phyloP scores from a whole-genome alignment of 2,797 vertebrate species.

The Esox lucius region DNA sequence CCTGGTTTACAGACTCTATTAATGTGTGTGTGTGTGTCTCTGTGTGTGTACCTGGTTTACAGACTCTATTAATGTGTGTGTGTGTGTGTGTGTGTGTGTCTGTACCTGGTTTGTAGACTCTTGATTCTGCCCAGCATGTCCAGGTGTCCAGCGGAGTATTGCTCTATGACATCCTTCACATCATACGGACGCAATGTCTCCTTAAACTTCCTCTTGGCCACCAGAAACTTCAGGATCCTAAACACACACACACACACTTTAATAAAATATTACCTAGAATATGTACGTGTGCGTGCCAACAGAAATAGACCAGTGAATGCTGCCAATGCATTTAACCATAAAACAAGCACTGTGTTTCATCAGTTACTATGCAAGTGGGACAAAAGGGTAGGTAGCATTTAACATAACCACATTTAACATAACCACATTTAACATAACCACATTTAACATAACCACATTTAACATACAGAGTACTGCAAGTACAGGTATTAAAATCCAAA shows the following conservation, averaged over 20 bases:
- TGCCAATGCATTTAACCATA: conserved; percentile 51
- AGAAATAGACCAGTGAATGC: conserved; percentile 54
- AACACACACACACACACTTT: conserved; percentile 9
- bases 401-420: conserved; percentile 59
- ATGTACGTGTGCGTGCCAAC: background rate
- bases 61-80: conserved; percentile 1
- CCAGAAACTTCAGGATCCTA: conserved; percentile 97
- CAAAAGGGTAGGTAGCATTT: background rate
- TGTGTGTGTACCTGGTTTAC: background rate
- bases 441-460: conserved; percentile 61
- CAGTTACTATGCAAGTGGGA: conserved; percentile 10
- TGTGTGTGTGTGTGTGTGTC: background rate
- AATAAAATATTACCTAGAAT: background rate
- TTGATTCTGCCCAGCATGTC: conserved; percentile 99
- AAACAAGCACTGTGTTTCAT: conserved; percentile 38
- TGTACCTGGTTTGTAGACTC: conserved; percentile 89
- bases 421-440: conserved; percentile 54
- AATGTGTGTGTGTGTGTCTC: background rate
- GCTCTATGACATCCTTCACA: conserved; percentile 97
- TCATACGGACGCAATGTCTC: conserved; percentile 95
- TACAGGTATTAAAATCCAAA: too few relatives aligned
- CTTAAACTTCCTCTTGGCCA: conserved; percentile 98
- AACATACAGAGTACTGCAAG: too few relatives aligned
- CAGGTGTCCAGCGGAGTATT: conserved; percentile 96
- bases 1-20: too few relatives aligned